Evolutionary conservation across 2,888 invertebrate genomes (phyloP).

Genomic region (Orthosia incerta): DNA sequence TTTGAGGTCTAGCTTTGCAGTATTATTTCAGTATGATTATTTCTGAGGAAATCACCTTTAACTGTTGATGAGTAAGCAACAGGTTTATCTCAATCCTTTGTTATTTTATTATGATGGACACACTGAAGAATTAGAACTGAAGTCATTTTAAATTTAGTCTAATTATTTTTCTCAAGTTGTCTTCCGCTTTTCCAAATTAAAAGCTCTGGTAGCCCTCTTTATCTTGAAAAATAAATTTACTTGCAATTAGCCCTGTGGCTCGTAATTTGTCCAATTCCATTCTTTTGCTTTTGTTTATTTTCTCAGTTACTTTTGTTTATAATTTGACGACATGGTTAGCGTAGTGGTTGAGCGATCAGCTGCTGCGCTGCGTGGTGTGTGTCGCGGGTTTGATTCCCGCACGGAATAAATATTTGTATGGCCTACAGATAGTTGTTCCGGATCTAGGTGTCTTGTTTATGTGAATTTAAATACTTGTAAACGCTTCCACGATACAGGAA

Average conservation of each 20-base stretch:
- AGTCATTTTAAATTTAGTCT: not conserved
- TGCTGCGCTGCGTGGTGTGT: too few species aligned
- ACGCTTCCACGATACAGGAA: too few species aligned
- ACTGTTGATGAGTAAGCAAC: conserved; percentile 25
- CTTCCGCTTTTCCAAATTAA: conserved; percentile 10
- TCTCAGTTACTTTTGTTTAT: not conserved
- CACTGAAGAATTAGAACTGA: not conserved
- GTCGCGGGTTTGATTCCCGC: too few species aligned
- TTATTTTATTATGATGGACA: conserved; percentile 11
- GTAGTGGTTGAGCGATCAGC: too few species aligned
- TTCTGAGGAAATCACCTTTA: not conserved
- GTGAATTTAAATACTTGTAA: too few species aligned
- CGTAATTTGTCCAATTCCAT: not conserved
- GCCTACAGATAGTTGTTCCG: too few species aligned
- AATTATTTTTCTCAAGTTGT: not conserved
- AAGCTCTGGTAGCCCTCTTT: not conserved
- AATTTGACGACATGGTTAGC: too few species aligned
- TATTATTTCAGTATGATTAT: conserved; percentile 1
- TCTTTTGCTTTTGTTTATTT: conserved; percentile 26
- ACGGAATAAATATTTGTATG: too few species aligned
- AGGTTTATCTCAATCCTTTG: conserved; percentile 1
- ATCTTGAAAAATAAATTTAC: conserved; percentile 15
- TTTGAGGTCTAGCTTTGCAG: conserved; percentile 20
- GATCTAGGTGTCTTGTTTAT: too few species aligned
- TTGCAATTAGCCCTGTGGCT: conserved; percentile 24